Evolutionary conservation across 2,888 invertebrate genomes (phyloP).

Genomic region (Drosophila barbarae): DNA sequence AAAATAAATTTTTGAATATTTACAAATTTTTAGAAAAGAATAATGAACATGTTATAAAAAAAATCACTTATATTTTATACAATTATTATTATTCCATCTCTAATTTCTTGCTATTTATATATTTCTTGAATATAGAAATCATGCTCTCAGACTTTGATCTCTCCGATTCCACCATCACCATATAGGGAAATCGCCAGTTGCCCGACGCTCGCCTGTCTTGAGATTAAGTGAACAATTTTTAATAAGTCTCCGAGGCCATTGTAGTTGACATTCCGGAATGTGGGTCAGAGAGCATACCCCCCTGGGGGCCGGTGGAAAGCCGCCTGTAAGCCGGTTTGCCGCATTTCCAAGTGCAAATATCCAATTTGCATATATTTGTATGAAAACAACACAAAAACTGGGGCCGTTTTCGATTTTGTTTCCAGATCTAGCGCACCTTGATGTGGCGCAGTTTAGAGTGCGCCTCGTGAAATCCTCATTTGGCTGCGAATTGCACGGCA

Average conservation of each 20-base stretch:
- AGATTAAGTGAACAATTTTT: slow-evolving; percentile 8
- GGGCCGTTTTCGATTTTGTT: slow-evolving; percentile 1
- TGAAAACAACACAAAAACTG: neutral
- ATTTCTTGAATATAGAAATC: neutral
- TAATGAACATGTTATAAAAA: too few species aligned
- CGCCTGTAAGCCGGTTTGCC: slow-evolving; percentile 43
- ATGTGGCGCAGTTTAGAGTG: slow-evolving; percentile 54
- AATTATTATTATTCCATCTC: too few species aligned
- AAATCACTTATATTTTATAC: too few species aligned
- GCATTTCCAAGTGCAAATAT: slow-evolving; percentile 35
- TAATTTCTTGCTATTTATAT: neutral
- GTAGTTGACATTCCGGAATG: slow-evolving; percentile 32
- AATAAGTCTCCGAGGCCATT: slow-evolving; percentile 5
- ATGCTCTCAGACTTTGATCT: neutral
- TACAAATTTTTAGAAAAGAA: too few species aligned
- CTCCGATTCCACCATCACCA: slow-evolving; percentile 1
- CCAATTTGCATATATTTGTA: slow-evolving; percentile 21
- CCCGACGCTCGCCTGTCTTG: neutral
- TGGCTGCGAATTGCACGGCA: slow-evolving; percentile 45
- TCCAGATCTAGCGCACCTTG: slow-evolving; percentile 56
- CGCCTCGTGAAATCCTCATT: slow-evolving; percentile 48
- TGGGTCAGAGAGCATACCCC: slow-evolving; percentile 10
- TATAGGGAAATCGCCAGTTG: neutral
- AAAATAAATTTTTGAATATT: too few species aligned
- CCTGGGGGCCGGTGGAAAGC: neutral